phyloP scores from a whole-genome alignment of 2,888 invertebrate species.

The Tortrix viridana region DNA sequence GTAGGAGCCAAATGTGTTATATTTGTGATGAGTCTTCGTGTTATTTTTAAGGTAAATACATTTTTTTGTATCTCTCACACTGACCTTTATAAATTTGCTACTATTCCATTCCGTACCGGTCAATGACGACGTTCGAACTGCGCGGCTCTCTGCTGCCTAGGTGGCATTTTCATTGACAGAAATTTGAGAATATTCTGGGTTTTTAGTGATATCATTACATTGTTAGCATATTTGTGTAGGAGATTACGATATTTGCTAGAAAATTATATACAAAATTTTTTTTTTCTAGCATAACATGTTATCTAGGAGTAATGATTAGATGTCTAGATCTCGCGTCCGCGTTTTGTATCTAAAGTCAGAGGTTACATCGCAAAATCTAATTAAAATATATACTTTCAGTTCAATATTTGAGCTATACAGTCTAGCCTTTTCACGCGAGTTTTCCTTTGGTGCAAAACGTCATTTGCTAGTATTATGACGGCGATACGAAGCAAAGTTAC shows the following conservation, averaged over 20 bases:
- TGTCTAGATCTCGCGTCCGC: background rate
- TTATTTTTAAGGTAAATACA: slow-evolving; percentile 74
- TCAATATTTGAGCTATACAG: background rate
- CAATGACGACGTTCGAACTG: background rate
- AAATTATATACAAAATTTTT: background rate
- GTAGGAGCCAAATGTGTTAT: slow-evolving; percentile 75
- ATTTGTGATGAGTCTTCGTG: slow-evolving; percentile 82
- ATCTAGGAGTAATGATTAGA: background rate
- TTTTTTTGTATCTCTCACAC: slow-evolving; percentile 7
- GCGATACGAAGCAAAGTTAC: background rate
- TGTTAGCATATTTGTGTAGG: slow-evolving; percentile 21
- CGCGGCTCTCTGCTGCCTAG: slow-evolving; percentile 61
- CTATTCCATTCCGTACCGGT: background rate
- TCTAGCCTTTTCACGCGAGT: background rate
- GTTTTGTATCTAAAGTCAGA: slow-evolving; percentile 6
- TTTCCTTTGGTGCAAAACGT: background rate
- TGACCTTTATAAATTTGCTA: slow-evolving; percentile 17
- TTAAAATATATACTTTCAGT: slow-evolving; percentile 15
- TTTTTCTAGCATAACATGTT: background rate
- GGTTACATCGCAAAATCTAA: slow-evolving; percentile 25
- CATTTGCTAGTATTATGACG: background rate
- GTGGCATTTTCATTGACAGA: slow-evolving; percentile 78
- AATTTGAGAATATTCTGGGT: slow-evolving; percentile 53
- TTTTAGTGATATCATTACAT: slow-evolving; percentile 24
- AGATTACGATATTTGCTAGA: slow-evolving; percentile 11